Evolutionary conservation across 2,113 vertebrate species (phyloP).

Genomic region (zebrafish (Danio rerio)): GRCz12tu NC_133180.1:42026001-42026500

Average conservation of each 20-base stretch:
- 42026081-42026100: conserved; percentile 79
- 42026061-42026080: conserved; percentile 81
- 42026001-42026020: not conserved
- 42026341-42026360: conserved; percentile 90
- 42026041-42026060: conserved; percentile 68
- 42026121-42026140: conserved; percentile 84
- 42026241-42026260: conserved; percentile 85
- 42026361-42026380: conserved; percentile 82
- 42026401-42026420: conserved; percentile 85
- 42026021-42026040: not conserved
- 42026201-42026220: conserved; percentile 84
- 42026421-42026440: not conserved
- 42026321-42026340: conserved; percentile 88
- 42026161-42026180: conserved; percentile 86
- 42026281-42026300: conserved; percentile 82
- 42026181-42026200: conserved; percentile 81
- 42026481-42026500: too few relatives aligned
- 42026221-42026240: conserved; percentile 81
- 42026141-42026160: conserved; percentile 88
- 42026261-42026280: conserved; percentile 63
- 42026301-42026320: conserved; percentile 86
- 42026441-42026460: not conserved
- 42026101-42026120: conserved; percentile 74
- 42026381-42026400: conserved; percentile 83
- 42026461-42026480: too few relatives aligned